Conservation (phyloP, 64 coral and sea anemone genomes). For the Pachyseris speciosa region DNA sequence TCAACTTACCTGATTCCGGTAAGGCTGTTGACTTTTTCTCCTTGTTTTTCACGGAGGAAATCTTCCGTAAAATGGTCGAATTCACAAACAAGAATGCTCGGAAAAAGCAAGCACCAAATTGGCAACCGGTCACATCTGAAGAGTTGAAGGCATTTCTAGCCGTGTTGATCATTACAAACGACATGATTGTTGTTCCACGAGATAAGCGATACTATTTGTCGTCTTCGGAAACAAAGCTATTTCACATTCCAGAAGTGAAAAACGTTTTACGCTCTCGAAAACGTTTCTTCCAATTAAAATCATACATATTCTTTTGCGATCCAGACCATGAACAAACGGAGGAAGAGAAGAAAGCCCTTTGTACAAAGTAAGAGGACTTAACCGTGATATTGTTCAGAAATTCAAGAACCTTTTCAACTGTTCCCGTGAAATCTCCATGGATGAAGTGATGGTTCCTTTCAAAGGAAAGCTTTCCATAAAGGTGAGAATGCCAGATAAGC, state of each 20-base stretch:
- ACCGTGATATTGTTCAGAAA: slow-evolving; percentile 16
- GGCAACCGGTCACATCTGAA: not conserved
- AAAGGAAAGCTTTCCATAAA: slow-evolving; percentile 36
- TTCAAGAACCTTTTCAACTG: slow-evolving; percentile 31
- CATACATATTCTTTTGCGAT: slow-evolving; percentile 59
- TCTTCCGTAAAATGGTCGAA: not conserved
- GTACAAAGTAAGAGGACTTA: slow-evolving; percentile 35
- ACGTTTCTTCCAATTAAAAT: slow-evolving; percentile 40
- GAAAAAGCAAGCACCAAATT: not conserved
- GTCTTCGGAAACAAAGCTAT: slow-evolving; percentile 21
- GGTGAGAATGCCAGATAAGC: slow-evolving; percentile 55
- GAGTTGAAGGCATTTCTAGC: slow-evolving; percentile 72
- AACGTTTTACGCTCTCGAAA: slow-evolving; percentile 41
- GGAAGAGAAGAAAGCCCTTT: slow-evolving; percentile 29
- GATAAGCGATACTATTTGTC: slow-evolving; percentile 56
- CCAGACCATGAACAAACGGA: slow-evolving; percentile 41
- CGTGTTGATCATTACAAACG: slow-evolving; percentile 48
- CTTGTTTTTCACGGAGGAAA: not conserved
- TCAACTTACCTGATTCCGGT: slow-evolving; percentile 5
- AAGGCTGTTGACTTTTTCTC: slow-evolving; percentile 15
- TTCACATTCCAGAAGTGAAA: slow-evolving; percentile 57
- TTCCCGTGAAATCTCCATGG: slow-evolving; percentile 24
- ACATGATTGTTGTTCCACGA: slow-evolving; percentile 43
- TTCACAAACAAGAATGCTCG: not conserved
- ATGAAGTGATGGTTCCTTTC: slow-evolving; percentile 62